Percentiles rank a stretch among this genome's conserved stretches.
Evolutionary conservation across 1,140 invertebrate genomes (phyloP).

Genomic region (Drosophila repleta): DNA sequence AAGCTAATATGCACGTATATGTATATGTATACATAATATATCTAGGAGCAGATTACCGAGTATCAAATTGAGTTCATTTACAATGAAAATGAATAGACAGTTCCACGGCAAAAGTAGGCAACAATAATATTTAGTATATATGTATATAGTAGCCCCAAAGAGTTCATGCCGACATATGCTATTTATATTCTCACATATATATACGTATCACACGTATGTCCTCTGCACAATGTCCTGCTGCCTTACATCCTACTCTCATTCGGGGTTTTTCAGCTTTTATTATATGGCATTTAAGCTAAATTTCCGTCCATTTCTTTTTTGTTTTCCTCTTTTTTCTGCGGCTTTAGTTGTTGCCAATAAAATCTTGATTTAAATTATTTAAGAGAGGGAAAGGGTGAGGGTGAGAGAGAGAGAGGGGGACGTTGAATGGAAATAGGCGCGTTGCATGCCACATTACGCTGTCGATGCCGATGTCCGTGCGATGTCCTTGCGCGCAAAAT

Average conservation of each 20-base stretch:
- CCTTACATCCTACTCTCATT: not conserved
- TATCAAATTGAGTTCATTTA: conserved; percentile 10
- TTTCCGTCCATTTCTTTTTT: conserved; percentile 42
- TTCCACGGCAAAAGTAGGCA: not conserved
- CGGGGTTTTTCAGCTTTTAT: not conserved
- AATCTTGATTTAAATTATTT: conserved; percentile 76
- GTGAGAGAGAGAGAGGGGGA: not conserved
- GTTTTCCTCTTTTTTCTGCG: conserved; percentile 16
- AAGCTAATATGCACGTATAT: not conserved
- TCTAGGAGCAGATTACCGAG: not conserved
- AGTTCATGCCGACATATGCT: not conserved
- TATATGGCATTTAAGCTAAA: conserved; percentile 53
- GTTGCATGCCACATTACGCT: conserved; percentile 62
- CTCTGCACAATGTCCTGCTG: conserved; percentile 8
- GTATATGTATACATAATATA: not conserved
- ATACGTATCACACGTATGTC: conserved; percentile 2
- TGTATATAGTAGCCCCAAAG: not conserved
- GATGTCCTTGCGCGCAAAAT: conserved; percentile 32
- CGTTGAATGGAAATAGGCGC: conserved; percentile 11
- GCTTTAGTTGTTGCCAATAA: conserved; percentile 45
- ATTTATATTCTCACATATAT: not conserved
- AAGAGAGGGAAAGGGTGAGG: conserved; percentile 20
- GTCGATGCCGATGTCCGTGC: conserved; percentile 44
- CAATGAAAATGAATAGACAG: conserved; percentile 5
- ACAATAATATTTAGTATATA: conserved; percentile 1